A percentile compares a stretch with the other conserved stretches of the same genome.
phyloP scores from a whole-genome alignment of 1,140 invertebrate species.

The Drosophila ambigua region DNA sequence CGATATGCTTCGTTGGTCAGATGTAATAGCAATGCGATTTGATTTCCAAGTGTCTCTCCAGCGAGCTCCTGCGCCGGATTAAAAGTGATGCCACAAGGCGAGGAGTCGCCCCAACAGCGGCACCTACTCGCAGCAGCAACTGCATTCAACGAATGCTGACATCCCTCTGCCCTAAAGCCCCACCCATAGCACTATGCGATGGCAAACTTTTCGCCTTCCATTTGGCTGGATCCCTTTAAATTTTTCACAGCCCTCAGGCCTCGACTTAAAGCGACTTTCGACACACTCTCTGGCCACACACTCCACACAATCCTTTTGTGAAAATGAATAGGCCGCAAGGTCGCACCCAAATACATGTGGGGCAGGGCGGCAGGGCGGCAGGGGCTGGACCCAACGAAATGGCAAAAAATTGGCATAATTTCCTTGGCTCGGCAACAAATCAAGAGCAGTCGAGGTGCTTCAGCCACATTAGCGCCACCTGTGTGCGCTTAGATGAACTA shows the following conservation, averaged over 20 bases:
- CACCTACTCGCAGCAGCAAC: no score
- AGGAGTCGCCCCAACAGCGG: no score
- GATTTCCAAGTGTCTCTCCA: conserved; percentile 48
- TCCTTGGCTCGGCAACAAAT: conserved; percentile 56
- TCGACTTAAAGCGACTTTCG: background rate
- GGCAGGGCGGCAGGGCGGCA: background rate
- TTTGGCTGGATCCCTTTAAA: no score
- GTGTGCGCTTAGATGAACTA: conserved; percentile 57
- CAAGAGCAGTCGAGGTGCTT: conserved; percentile 49
- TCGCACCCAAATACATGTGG: conserved; percentile 1
- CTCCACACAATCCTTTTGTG: background rate
- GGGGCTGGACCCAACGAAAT: conserved; percentile 13
- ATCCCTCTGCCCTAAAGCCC: no score
- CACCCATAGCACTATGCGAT: no score
- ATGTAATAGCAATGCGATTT: conserved; percentile 71
- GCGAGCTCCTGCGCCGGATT: conserved; percentile 5
- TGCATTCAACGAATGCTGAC: no score
- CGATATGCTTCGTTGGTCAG: conserved; percentile 61
- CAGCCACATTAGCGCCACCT: conserved; percentile 55
- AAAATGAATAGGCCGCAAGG: conserved; percentile 41
- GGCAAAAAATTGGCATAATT: conserved; percentile 62
- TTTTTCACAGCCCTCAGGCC: background rate
- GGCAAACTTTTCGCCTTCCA: no score
- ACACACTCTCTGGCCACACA: conserved; percentile 2
- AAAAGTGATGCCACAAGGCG: no score